These are phyloP conservation scores for Neosilurus hyrtlii DNA, from an alignment of 2,797 vertebrate genomes.

Conservation along the genomic window DNA sequence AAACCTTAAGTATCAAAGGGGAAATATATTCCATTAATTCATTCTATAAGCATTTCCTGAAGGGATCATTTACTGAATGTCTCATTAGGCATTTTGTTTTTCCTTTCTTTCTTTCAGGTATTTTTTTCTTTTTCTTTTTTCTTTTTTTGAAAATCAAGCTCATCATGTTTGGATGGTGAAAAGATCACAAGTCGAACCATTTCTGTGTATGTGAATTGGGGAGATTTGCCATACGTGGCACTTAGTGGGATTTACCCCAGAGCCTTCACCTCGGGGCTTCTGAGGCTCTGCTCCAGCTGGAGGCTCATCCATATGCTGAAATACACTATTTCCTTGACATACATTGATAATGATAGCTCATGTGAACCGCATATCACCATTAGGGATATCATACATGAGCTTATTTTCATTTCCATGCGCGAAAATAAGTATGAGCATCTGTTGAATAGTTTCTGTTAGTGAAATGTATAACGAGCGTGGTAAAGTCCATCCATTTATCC, in stretches of 20 bases:
- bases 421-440: background rate
- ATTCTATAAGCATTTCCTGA: conserved; percentile 20
- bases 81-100: conserved; percentile 10
- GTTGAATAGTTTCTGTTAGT: background rate
- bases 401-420: background rate
- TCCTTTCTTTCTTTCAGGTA: too few relatives aligned
- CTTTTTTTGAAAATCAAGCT: background rate
- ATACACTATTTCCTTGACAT: background rate
- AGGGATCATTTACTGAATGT: background rate
- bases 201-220: background rate
- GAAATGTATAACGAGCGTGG: background rate
- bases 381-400: background rate
- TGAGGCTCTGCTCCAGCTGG: conserved; percentile 27
- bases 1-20: conserved; percentile 39
- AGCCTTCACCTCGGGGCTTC: background rate
- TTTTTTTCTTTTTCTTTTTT: background rate
- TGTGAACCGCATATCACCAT: background rate
- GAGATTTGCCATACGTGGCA: background rate
- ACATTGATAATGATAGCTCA: background rate
- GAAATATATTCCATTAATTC: conserved; percentile 27
- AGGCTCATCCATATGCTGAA: background rate
- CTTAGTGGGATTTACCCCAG: background rate
- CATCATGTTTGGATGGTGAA: conserved; percentile 2
- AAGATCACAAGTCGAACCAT: background rate
- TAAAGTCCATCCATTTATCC: too few relatives aligned